A percentile compares a stretch with the other conserved stretches of the same genome.
phyloP scores from a whole-genome alignment of 2,797 vertebrate species.

The Pangasius macronema region DNA sequence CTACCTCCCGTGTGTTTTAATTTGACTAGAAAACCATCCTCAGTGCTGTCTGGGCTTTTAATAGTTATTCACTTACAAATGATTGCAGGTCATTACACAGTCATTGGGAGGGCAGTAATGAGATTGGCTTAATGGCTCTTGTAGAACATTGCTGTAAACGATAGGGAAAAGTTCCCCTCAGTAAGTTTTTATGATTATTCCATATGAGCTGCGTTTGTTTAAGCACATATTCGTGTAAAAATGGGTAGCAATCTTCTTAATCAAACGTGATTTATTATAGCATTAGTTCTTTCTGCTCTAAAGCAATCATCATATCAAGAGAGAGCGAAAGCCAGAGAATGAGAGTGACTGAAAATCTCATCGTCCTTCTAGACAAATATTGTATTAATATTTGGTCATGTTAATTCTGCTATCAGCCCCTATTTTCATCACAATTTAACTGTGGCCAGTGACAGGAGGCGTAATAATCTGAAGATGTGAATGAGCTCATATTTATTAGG shows the following conservation, averaged over 20 bases:
- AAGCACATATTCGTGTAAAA: conserved; percentile 85
- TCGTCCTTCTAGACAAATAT: conserved; percentile 58
- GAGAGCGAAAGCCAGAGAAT: conserved; percentile 40
- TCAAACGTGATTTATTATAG: conserved; percentile 84
- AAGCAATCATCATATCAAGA: conserved; percentile 49
- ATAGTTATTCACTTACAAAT: conserved; percentile 97
- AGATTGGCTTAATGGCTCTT: conserved; percentile 92
- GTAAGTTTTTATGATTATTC: conserved; percentile 91
- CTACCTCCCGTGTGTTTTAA: conserved; percentile 88
- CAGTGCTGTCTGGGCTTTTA: conserved; percentile 88
- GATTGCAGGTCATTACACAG: conserved; percentile 97
- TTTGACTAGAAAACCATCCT: conserved; percentile 86
- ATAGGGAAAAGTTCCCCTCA: conserved; percentile 88
- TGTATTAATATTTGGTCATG: conserved; percentile 63
- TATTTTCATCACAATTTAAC: conserved; percentile 63
- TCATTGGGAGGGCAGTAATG: conserved; percentile 94
- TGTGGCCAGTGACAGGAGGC: conserved; percentile 59
- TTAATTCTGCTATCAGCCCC: conserved; percentile 60
- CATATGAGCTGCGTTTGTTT: conserved; percentile 84
- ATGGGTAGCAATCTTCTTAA: conserved; percentile 90
- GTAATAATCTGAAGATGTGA: conserved; percentile 61
- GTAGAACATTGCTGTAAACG: conserved; percentile 89
- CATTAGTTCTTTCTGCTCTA: conserved; percentile 67
- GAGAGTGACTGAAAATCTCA: conserved; percentile 23
- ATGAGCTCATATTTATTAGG: conserved; percentile 62